Evolutionary conservation across 92 coral and sea anemone species (phyloP), one percentile per base, ranked within the genome.

Genomic region (Porites evermanni): DNA sequence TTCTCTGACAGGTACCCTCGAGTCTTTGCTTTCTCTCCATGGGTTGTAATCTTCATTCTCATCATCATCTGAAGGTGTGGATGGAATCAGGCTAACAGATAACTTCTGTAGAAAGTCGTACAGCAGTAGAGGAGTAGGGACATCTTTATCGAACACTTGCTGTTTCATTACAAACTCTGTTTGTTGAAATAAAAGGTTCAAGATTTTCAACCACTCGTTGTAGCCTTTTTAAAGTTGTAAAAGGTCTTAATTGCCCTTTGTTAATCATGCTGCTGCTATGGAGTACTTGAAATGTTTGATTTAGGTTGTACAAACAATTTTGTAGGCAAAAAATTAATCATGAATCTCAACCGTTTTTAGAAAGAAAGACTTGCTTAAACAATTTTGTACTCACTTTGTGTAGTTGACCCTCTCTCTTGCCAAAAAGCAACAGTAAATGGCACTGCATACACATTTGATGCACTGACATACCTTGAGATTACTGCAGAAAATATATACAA

Each of bases 371-470:
- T 6, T 59, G 13, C 13, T 16, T 64, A 64, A 8, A 9, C 7
- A 14, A 76, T 13, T 29, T 21, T 20, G 8, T 19, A 23, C 83
- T 77, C 78, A 85, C 88, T 76, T 44, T 77, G 84, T 78, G 84
- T 17, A 1, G 73, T 53, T 14, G 32, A 19, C 58, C 66, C 73
- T 53, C 84, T 90, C 64, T 91, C 95, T 47, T 95, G 98, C 98
- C 98, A 95, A 83, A 95, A 95, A 3, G 80, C 83, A 9, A 95
- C 88, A 53, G 90, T 85, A 18, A 91, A 91, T 3, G 98, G 98
- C 52, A 95, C 87, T 21, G 91, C 74, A 7, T 85, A 72, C 17
- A 90, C 93, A 52, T 74, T 75, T 1, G 94, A 88, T 2, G 96
- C 98, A 85, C 86, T 89, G 6, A 95, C 92, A 56, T 95, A 58